These are phyloP conservation scores for Zonotrichia albicollis DNA, from an alignment of 2,797 vertebrate species.

Conservation along the genomic window DNA sequence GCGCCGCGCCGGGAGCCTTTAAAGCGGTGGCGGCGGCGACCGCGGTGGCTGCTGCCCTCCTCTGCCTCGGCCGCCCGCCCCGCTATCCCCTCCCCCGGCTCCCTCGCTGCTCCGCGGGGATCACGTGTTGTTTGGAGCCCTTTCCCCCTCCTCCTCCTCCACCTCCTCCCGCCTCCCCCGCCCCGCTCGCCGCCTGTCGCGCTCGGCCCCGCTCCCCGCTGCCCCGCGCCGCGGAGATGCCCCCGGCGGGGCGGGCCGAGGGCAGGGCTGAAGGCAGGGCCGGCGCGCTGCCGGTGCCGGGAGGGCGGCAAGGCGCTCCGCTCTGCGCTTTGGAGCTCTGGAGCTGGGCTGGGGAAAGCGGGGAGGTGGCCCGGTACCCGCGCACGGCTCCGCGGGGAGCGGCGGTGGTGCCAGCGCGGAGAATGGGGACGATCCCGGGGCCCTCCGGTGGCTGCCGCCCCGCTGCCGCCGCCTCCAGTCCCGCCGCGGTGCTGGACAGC, in stretches of 20 bases:
- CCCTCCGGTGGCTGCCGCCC: background rate
- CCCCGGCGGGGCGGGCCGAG: background rate
- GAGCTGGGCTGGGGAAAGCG: background rate
- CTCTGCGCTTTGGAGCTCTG: background rate
- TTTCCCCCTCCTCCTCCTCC: background rate
- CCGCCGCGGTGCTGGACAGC: constrained; percentile 70
- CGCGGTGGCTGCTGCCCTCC: constrained; percentile 10
- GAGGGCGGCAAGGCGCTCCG: background rate
- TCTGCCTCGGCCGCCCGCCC: background rate
- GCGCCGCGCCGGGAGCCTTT: background rate
- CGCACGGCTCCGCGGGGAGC: background rate
- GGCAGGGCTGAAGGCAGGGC: background rate
- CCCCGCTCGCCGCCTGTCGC: background rate
- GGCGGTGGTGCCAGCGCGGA: background rate
- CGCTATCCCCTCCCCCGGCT: constrained; percentile 26
- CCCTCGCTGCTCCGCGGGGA: constrained; percentile 23
- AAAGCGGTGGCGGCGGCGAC: background rate
- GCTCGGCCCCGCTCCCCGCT: background rate
- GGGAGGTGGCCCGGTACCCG: background rate
- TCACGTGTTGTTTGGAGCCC: constrained; percentile 51
- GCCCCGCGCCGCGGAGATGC: background rate
- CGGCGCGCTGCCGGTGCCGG: background rate
- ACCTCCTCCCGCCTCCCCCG: background rate
- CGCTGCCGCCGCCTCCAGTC: no score
- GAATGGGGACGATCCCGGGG: background rate